phyloP scores from a whole-genome alignment of 2,888 invertebrate genomes.

The Carpatolechia fugitivella region DNA sequence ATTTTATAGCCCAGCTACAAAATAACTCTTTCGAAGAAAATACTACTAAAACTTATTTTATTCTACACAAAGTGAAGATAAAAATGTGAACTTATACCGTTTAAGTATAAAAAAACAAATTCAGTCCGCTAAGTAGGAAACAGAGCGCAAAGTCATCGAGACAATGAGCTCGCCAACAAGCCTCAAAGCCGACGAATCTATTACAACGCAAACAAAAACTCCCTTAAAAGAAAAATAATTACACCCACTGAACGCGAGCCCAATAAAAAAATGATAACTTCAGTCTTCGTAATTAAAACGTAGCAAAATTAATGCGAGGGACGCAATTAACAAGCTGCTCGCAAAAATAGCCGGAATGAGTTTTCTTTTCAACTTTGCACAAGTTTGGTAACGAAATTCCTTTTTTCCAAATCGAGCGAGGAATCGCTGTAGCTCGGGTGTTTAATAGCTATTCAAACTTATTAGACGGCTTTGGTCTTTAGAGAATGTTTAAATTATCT shows the following conservation, averaged over 20 bases:
- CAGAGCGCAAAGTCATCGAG: slow-evolving; percentile 1
- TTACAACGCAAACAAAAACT: slow-evolving; percentile 10
- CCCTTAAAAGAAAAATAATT: slow-evolving; percentile 8
- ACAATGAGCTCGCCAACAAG: background rate
- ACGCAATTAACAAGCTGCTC: slow-evolving; percentile 27
- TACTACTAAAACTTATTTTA: no score
- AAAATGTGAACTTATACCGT: background rate
- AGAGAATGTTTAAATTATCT: background rate
- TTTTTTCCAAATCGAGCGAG: slow-evolving; percentile 17
- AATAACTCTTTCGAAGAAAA: no score
- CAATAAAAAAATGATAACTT: slow-evolving; percentile 23
- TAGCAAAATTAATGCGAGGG: slow-evolving; percentile 25
- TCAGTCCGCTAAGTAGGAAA: background rate
- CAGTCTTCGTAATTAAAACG: slow-evolving; percentile 26
- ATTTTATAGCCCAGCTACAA: no score
- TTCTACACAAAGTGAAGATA: no score
- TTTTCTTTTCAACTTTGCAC: slow-evolving; percentile 26
- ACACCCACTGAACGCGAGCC: slow-evolving; percentile 6
- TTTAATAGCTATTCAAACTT: slow-evolving; percentile 17
- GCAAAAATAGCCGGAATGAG: slow-evolving; percentile 26
- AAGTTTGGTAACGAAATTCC: slow-evolving; percentile 22
- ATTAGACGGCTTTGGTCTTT: background rate
- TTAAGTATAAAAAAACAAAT: background rate
- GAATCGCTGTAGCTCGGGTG: slow-evolving; percentile 9
- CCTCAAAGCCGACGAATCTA: slow-evolving; percentile 14